phyloP scores from a whole-genome alignment of 2,888 invertebrate genomes.

The Phyto melanocephala region DNA sequence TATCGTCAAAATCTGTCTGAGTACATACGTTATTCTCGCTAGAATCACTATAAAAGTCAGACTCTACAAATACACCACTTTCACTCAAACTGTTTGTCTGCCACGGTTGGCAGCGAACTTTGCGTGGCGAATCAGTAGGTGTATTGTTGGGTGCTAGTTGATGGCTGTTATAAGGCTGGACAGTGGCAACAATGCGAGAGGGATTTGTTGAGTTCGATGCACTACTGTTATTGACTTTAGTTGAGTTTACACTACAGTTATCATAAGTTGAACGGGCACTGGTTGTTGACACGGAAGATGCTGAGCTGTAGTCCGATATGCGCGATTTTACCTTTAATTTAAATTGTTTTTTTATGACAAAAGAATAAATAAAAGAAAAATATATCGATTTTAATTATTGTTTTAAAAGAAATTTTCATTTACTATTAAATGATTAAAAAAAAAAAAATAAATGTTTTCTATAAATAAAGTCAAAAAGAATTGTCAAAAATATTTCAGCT shows the following conservation, averaged over 20 bases:
- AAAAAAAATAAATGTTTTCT: neutral
- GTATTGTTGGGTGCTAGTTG: slow-evolving; percentile 70
- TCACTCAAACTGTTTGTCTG: slow-evolving; percentile 83
- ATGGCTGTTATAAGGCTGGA: slow-evolving; percentile 81
- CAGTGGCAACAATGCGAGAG: slow-evolving; percentile 82
- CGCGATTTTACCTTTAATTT: slow-evolving; percentile 73
- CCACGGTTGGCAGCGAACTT: slow-evolving; percentile 69
- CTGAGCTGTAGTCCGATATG: slow-evolving; percentile 72
- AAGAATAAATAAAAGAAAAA: slow-evolving; percentile 46
- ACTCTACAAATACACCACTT: slow-evolving; percentile 87
- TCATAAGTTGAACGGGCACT: slow-evolving; percentile 69
- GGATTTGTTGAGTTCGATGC: slow-evolving; percentile 40
- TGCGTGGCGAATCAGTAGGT: slow-evolving; percentile 78
- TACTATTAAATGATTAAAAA: slow-evolving; percentile 26
- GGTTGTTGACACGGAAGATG: slow-evolving; percentile 67
- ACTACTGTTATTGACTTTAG: slow-evolving; percentile 25
- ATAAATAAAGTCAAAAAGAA: neutral
- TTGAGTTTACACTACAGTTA: slow-evolving; percentile 44
- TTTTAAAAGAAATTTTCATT: slow-evolving; percentile 16
- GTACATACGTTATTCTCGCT: slow-evolving; percentile 69
- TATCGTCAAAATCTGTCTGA: slow-evolving; percentile 81
- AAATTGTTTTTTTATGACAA: slow-evolving; percentile 12
- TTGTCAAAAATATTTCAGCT: slow-evolving; percentile 17
- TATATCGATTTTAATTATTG: slow-evolving; percentile 23
- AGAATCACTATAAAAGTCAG: slow-evolving; percentile 72